A percentile compares a stretch with the other conserved stretches of the same genome.
Evolutionary conservation across 2,888 invertebrate species (phyloP).

Genomic region (Opisthograptis luteolata): DNA sequence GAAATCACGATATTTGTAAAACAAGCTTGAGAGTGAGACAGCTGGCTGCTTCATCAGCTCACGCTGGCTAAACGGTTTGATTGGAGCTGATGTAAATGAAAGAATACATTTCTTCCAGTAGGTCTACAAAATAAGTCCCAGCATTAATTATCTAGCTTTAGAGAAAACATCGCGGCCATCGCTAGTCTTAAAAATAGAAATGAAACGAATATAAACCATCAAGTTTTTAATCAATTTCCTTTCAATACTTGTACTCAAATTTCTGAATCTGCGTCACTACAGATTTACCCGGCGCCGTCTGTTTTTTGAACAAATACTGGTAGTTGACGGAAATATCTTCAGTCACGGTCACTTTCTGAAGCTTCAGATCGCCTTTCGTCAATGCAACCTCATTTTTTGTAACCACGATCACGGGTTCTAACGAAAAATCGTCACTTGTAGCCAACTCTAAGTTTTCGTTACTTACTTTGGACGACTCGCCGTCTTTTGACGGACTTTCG

Average conservation of each 20-base stretch:
- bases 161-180: too few relatives aligned
- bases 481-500: conserved; percentile 12
- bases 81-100: too few relatives aligned
- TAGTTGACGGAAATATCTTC: conserved; percentile 71
- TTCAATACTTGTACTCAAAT: conserved; percentile 65
- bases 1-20: too few relatives aligned
- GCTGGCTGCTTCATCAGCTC: too few relatives aligned
- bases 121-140: too few relatives aligned
- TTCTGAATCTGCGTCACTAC: conserved; percentile 63
- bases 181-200: too few relatives aligned
- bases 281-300: conserved; percentile 61
- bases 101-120: too few relatives aligned
- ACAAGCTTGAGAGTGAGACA: too few relatives aligned
- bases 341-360: conserved; percentile 66
- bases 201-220: too few relatives aligned
- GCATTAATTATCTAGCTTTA: too few relatives aligned
- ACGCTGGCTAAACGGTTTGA: too few relatives aligned
- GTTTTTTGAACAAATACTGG: conserved; percentile 70
- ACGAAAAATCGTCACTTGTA: conserved; percentile 38
- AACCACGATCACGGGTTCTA: conserved; percentile 63
- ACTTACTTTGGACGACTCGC: conserved; percentile 19
- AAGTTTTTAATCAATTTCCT: background rate
- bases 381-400: conserved; percentile 63
- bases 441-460: conserved; percentile 31
- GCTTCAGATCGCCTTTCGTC: conserved; percentile 64